Evolutionary conservation across 2,888 invertebrate genomes (phyloP).

Genomic region (Lithophane semibrunnea): DNA sequence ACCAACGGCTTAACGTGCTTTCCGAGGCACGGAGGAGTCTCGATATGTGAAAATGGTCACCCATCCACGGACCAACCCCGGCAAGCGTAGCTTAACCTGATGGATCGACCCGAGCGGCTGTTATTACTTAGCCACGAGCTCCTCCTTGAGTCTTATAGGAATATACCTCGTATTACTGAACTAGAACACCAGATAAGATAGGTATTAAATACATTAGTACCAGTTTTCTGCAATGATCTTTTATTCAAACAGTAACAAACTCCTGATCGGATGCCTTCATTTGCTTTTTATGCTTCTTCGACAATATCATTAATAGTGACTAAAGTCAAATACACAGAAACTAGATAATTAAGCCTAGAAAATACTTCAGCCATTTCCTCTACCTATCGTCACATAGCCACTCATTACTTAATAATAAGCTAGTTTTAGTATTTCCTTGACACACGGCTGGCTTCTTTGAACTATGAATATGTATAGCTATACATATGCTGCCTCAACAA

Average conservation of each 20-base stretch:
- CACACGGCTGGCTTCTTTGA: slow-evolving; percentile 63
- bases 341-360: neutral
- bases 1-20: too few species aligned
- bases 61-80: too few species aligned
- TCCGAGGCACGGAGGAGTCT: too few species aligned
- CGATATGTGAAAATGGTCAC: too few species aligned
- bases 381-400: neutral
- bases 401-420: slow-evolving; percentile 49
- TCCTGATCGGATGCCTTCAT: neutral
- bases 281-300: neutral
- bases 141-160: neutral
- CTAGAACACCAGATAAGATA: neutral
- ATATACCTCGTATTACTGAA: neutral
- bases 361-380: slow-evolving; percentile 12
- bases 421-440: slow-evolving; percentile 64
- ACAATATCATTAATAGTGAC: neutral
- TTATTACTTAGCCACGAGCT: too few species aligned
- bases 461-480: slow-evolving; percentile 43
- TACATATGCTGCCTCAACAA: slow-evolving; percentile 35
- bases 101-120: too few species aligned
- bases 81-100: too few species aligned
- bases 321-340: neutral
- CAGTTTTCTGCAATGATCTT: neutral
- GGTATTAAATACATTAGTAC: neutral
- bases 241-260: neutral